Evolutionary conservation across 2,888 invertebrate species (phyloP).

Genomic region (Hirtodrosophila histrioides): DNA sequence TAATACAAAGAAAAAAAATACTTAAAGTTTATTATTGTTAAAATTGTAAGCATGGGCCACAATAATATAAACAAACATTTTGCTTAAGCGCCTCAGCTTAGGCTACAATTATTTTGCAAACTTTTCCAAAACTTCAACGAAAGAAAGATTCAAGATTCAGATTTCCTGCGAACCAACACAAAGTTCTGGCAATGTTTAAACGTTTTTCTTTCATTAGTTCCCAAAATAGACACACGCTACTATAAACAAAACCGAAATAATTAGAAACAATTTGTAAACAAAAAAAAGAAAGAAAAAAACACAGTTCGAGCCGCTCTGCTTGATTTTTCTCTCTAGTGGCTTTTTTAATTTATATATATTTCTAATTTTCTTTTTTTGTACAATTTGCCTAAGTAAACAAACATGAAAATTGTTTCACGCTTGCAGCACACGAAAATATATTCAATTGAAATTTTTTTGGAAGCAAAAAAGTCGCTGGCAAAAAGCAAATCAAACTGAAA

Average conservation of each 20-base stretch:
- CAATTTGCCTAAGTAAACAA: conserved; percentile 55
- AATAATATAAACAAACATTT: conserved; percentile 7
- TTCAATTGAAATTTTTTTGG: conserved; percentile 64
- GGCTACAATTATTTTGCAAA: conserved; percentile 14
- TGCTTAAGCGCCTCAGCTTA: conserved; percentile 17
- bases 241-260: conserved; percentile 70
- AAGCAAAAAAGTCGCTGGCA: conserved; percentile 40
- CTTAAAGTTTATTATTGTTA: conserved; percentile 71
- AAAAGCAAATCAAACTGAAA: conserved; percentile 25
- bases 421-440: conserved; percentile 73
- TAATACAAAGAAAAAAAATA: conserved; percentile 36
- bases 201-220: conserved; percentile 31
- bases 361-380: conserved; percentile 29
- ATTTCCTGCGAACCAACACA: conserved; percentile 5
- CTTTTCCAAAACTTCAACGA: conserved; percentile 1
- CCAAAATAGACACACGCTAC: conserved; percentile 56
- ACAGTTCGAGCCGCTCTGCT: conserved; percentile 46
- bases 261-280: conserved; percentile 73
- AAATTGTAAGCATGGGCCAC: conserved; percentile 63
- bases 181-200: conserved; percentile 15
- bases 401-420: conserved; percentile 71
- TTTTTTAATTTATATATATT: conserved; percentile 21
- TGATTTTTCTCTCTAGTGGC: conserved; percentile 24
- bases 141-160: not conserved
- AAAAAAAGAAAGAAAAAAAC: conserved; percentile 52